Percentiles rank a stretch among this genome's conserved stretches.
phyloP scores from a whole-genome alignment of 2,888 invertebrate genomes.

The Drosophila cognata region DNA sequence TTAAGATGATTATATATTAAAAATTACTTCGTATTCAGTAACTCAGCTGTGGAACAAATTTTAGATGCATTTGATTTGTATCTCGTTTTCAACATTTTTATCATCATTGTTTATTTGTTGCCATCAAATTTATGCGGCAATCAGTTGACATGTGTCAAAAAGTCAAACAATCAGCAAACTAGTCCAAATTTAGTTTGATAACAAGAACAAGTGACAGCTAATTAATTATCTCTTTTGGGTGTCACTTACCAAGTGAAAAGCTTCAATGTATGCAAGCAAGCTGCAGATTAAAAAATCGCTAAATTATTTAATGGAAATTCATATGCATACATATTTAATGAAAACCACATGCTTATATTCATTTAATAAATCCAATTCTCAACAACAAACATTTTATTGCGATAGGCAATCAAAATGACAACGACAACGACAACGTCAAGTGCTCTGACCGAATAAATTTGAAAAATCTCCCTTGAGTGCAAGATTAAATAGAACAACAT shows the following conservation, averaged over 20 bases:
- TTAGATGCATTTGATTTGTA: not conserved
- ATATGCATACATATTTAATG: not conserved
- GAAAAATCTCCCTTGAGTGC: constrained; percentile 10
- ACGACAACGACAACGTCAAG: not conserved
- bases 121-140: not conserved
- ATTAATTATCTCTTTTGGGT: not conserved
- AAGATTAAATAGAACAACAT: constrained; percentile 27
- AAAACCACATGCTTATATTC: not conserved
- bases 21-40: not conserved
- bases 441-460: not conserved
- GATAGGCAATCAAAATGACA: constrained; percentile 3
- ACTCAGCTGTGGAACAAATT: not conserved
- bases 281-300: not conserved
- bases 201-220: not conserved
- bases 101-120: not conserved
- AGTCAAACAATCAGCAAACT: not conserved
- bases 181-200: not conserved
- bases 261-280: not conserved
- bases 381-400: constrained; percentile 1
- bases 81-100: not conserved
- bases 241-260: not conserved
- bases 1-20: not conserved
- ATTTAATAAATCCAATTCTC: not conserved
- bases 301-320: not conserved
- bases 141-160: too few relatives aligned